phyloP scores from a whole-genome alignment of 2,888 invertebrate genomes.

The Andrena haemorrhoa region DNA sequence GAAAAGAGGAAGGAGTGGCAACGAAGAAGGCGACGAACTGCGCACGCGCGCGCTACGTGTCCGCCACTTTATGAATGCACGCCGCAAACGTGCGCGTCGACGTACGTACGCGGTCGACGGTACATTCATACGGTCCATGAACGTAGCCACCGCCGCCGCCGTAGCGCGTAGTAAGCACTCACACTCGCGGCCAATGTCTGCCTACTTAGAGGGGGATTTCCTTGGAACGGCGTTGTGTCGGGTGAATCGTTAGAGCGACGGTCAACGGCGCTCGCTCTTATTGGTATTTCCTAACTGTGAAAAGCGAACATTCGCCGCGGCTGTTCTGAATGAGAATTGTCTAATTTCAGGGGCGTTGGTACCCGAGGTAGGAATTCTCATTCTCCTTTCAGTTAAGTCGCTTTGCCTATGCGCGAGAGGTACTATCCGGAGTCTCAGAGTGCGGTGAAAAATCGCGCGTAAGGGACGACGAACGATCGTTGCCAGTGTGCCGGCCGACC shows the following conservation, averaged over 20 bases:
- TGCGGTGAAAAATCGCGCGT: neutral
- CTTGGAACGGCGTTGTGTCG: constrained; percentile 51
- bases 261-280: constrained; percentile 42
- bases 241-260: constrained; percentile 64
- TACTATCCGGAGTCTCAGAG: too few species aligned
- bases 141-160: constrained; percentile 57
- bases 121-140: constrained; percentile 71
- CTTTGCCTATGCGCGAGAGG: too few species aligned
- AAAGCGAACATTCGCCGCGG: neutral
- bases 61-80: constrained; percentile 81
- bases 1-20: constrained; percentile 64
- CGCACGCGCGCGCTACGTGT: constrained; percentile 79
- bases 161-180: constrained; percentile 69
- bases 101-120: constrained; percentile 66
- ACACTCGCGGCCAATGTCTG: constrained; percentile 57
- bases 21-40: constrained; percentile 64
- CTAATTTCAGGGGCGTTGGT: too few species aligned
- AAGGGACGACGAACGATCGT: neutral
- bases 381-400: too few species aligned
- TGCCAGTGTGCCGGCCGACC: neutral
- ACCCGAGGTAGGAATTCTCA: too few species aligned
- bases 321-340: neutral
- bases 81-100: constrained; percentile 67
- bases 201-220: constrained; percentile 47
- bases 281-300: constrained; percentile 2